Conservation (phyloP, 2,888 invertebrate genomes). For the Drosophila antonietae region DNA sequence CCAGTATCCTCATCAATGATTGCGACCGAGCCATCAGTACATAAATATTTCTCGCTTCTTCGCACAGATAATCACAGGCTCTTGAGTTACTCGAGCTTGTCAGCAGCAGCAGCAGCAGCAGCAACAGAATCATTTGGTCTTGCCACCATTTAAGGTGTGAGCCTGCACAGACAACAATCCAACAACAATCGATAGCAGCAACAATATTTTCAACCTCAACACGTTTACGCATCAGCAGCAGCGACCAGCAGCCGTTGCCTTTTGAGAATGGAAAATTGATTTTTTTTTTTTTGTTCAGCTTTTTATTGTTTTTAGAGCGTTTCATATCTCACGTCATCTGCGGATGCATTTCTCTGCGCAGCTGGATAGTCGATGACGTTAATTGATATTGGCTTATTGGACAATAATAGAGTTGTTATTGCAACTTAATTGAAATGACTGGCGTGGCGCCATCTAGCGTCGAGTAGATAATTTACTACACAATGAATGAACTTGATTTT, state of each 20-base stretch:
- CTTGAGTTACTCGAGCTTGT: slow-evolving; percentile 70
- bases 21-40: slow-evolving; percentile 60
- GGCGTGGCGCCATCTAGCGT: slow-evolving; percentile 57
- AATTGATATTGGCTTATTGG: slow-evolving; percentile 69
- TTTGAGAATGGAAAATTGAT: slow-evolving; percentile 70
- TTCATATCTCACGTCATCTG: slow-evolving; percentile 76
- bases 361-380: slow-evolving; percentile 60
- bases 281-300: slow-evolving; percentile 44
- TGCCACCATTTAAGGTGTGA: slow-evolving; percentile 76
- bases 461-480: slow-evolving; percentile 11
- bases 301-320: slow-evolving; percentile 65
- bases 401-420: slow-evolving; percentile 79
- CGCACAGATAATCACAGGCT: slow-evolving; percentile 66
- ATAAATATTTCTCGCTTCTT: slow-evolving; percentile 72
- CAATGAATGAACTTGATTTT: background rate
- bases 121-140: slow-evolving; percentile 19
- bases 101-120: slow-evolving; percentile 20
- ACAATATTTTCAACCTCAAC: slow-evolving; percentile 58
- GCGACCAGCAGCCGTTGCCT: slow-evolving; percentile 34
- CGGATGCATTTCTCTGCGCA: slow-evolving; percentile 24
- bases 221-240: slow-evolving; percentile 72
- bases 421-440: slow-evolving; percentile 74
- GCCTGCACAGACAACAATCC: slow-evolving; percentile 49
- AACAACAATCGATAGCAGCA: slow-evolving; percentile 44
- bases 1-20: slow-evolving; percentile 64